phyloP scores from a whole-genome alignment of 2,113 vertebrate species.

The Forbesichthys agassizii region DNA sequence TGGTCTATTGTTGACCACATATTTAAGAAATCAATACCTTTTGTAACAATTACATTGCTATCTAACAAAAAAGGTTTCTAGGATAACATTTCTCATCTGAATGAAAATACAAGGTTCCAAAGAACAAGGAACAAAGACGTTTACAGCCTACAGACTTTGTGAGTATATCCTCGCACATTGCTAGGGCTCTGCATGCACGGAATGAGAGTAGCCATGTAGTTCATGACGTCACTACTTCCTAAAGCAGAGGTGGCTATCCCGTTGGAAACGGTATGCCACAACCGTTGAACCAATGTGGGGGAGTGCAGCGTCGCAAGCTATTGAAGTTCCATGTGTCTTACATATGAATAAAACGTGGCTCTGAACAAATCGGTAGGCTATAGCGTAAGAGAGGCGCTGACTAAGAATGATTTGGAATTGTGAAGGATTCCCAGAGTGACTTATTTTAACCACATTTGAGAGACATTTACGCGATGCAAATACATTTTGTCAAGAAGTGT shows the following conservation, averaged over 20 bases:
- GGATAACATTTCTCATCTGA: not conserved
- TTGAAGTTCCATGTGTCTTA: conserved; percentile 26
- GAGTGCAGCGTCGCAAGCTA: conserved; percentile 37
- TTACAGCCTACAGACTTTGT: not conserved
- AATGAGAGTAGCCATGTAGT: conserved; percentile 23
- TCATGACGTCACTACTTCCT: conserved; percentile 52
- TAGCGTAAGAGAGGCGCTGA: conserved; percentile 1
- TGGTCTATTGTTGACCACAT: conserved; percentile 51
- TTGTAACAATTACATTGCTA: not conserved
- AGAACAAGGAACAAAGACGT: not conserved
- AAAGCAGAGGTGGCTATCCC: conserved; percentile 16
- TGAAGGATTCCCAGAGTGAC: conserved; percentile 31
- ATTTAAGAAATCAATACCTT: conserved; percentile 36
- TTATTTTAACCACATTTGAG: not conserved
- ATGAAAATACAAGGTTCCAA: not conserved
- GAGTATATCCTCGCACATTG: conserved; percentile 3
- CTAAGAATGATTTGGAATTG: conserved; percentile 36
- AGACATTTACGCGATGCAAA: conserved; percentile 39
- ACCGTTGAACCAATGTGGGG: conserved; percentile 41
- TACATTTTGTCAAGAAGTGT: conserved; percentile 22
- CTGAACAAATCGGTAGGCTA: conserved; percentile 24
- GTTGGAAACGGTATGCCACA: conserved; percentile 35
- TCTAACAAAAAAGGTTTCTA: conserved; percentile 1
- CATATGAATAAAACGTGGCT: conserved; percentile 30
- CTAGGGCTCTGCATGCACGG: conserved; percentile 28